A percentile compares a stretch with the other conserved stretches of the same genome.
Conservation (phyloP, 2,797 vertebrate species). For the Steatocranus sp. region DNA sequence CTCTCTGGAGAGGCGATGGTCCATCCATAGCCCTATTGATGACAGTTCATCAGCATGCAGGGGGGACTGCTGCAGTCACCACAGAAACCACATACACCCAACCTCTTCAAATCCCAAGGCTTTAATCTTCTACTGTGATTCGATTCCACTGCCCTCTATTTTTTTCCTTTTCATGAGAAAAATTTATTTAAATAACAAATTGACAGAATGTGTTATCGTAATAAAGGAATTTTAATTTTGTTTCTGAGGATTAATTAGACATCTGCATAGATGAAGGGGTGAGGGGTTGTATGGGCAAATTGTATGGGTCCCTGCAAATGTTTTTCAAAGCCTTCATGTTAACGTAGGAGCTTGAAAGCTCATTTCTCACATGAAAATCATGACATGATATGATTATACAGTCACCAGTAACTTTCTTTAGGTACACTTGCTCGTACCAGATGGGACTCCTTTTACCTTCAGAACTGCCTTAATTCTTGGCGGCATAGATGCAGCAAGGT, state of each 20-base stretch:
- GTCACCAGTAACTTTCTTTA: not conserved
- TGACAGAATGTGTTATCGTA: not conserved
- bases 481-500: not conserved
- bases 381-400: not conserved
- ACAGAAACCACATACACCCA: slow-evolving; percentile 7
- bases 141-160: not conserved
- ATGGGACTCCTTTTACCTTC: not conserved
- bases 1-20: not conserved
- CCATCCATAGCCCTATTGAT: slow-evolving; percentile 49
- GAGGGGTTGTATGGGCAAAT: not conserved
- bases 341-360: not conserved
- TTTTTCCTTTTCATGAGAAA: not conserved
- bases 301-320: not conserved
- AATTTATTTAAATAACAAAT: not conserved
- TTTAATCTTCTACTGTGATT: slow-evolving; percentile 5
- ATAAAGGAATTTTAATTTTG: not conserved
- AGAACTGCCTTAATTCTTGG: not conserved
- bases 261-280: not conserved
- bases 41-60: slow-evolving; percentile 45
- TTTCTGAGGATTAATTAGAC: not conserved
- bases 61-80: slow-evolving; percentile 1
- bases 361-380: not conserved
- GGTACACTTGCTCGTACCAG: not conserved
- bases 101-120: not conserved
- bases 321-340: not conserved